Conservation (phyloP, 2,113 vertebrate genomes). For the Phylloscopus trochilus region DNA sequence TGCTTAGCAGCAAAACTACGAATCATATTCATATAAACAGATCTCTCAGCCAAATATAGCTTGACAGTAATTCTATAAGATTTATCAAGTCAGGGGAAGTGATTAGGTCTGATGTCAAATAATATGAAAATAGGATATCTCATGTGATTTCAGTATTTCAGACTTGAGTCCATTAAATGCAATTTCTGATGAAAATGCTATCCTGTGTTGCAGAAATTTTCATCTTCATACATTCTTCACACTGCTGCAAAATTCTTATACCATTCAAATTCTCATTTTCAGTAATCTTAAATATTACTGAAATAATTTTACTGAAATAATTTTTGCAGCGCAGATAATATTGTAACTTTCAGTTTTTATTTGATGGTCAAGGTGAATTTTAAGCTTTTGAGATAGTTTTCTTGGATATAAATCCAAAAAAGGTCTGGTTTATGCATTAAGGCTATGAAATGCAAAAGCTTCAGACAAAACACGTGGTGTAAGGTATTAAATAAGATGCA, state of each 20-base stretch:
- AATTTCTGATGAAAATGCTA: constrained; percentile 25
- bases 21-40: constrained; percentile 71
- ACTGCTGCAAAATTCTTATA: background rate
- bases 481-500: background rate
- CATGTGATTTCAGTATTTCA: constrained; percentile 39
- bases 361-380: background rate
- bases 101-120: constrained; percentile 64
- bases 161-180: constrained; percentile 16
- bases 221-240: background rate
- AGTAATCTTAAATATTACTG: background rate
- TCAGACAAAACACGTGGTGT: background rate
- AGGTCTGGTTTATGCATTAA: background rate
- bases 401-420: background rate
- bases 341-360: background rate
- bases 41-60: constrained; percentile 69
- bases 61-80: constrained; percentile 70
- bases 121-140: constrained; percentile 20
- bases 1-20: constrained; percentile 67
- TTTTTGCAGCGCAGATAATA: background rate
- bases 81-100: constrained; percentile 62
- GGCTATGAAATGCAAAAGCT: background rate
- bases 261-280: background rate
- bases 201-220: background rate
- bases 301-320: constrained; percentile 17
- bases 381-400: background rate